Evolutionary conservation across 2,888 invertebrate species (phyloP).

Genomic region (Melipona beecheii): DNA sequence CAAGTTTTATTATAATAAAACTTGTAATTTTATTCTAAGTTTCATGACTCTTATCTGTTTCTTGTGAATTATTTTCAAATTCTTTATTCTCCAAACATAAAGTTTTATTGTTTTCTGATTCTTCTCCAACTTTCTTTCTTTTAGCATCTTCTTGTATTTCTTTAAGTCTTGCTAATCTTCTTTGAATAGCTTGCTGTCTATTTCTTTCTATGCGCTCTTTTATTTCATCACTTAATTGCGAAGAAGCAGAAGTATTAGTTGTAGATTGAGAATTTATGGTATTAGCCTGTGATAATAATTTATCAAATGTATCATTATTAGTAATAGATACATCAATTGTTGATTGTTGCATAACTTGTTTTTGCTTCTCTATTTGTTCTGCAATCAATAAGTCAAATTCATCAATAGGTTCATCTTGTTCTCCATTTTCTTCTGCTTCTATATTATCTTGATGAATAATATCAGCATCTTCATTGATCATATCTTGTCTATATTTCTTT

Average conservation of each 20-base stretch:
- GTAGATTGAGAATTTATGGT: conserved; percentile 2
- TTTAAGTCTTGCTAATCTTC: conserved; percentile 86
- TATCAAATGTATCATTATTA: conserved; percentile 44
- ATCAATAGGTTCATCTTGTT: conserved; percentile 84
- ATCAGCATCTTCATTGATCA: conserved; percentile 82
- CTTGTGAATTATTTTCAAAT: conserved; percentile 2
- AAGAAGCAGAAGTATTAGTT: conserved; percentile 23
- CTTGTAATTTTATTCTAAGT: conserved; percentile 1
- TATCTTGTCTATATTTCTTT: conserved; percentile 88
- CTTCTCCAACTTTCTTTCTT: conserved; percentile 37
- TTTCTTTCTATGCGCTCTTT: conserved; percentile 89
- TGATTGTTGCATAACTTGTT: conserved; percentile 60
- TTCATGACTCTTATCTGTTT: not conserved
- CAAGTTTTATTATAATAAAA: conserved; percentile 4
- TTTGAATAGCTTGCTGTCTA: conserved; percentile 88
- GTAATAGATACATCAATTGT: conserved; percentile 1
- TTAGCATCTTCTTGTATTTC: conserved; percentile 49
- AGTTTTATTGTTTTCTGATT: conserved; percentile 4
- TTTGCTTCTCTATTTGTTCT: conserved; percentile 86
- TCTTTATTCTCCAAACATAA: not conserved
- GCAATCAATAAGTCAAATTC: conserved; percentile 88
- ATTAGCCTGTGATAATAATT: conserved; percentile 31
- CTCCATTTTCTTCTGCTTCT: conserved; percentile 84
- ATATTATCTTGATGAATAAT: conserved; percentile 84
- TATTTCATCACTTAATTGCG: conserved; percentile 87